Evolutionary conservation across 2,797 vertebrate species (phyloP), one percentile per base, ranked within the genome.

Genomic region (Scleropages formosus): DNA sequence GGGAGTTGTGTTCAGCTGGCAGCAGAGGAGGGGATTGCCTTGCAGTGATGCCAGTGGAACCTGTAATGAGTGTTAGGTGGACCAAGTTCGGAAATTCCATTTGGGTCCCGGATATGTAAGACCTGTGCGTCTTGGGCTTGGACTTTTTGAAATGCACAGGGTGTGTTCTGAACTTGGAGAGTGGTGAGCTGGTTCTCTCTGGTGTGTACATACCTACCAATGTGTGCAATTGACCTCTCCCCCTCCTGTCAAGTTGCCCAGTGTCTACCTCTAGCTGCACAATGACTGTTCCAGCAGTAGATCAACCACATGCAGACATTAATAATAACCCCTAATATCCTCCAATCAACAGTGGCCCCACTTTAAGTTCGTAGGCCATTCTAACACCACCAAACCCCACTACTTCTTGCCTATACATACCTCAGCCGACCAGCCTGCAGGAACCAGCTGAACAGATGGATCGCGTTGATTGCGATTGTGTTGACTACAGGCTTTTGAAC

Each of bases 21-120:
- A 16, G 13, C 13, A 12, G 49, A 51, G 16, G 51, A 1, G 59
- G 24, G 59, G 59, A 9, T 59, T 61, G 20, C n/a, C 4, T 59
- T 61, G 26, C 20, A 61, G 18, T 8, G n/a, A 12, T 26, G 3
- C 9, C n/a, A 18, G 59, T 10, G n/a, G n/a, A 20, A 1, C 6
- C 58, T 0, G 22, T 49, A 20, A 24, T 72, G 26, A 62, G 77
- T 15, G 76, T 75, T 16, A 62, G 56, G 11, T 47, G 76, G 24
- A 72, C 71, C 1, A 59, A 16, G 18, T n/a, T n/a, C 56, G 53
- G 16, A 73, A 61, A 18, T 72, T 74, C 31, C 71, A 49, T 16
- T 60, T 82, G 77, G 68, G 59, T 73, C 13, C 80, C 65, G 1
- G 31, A 22, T 0, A 67, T 81, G n/a, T 68, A 77, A 26, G 77